These are phyloP conservation scores for Hybognathus amarus DNA, from an alignment of 2,797 vertebrate species.

Conservation along the genomic window DNA sequence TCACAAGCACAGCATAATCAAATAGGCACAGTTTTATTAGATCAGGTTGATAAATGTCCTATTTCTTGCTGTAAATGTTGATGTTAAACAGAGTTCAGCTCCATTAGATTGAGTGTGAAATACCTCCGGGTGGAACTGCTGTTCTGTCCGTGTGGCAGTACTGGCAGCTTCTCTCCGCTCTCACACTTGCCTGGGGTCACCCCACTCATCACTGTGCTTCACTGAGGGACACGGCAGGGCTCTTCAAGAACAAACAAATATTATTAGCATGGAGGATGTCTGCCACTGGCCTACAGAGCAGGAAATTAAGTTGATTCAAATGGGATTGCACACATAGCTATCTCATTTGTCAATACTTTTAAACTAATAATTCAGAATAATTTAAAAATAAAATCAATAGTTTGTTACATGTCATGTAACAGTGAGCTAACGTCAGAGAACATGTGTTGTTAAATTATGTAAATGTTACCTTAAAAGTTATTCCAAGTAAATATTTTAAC, in stretches of 20 bases:
- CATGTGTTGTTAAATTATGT: no score
- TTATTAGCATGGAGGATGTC: background rate
- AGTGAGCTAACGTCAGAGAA: no score
- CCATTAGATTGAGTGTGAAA: background rate
- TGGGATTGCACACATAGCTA: background rate
- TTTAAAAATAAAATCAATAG: no score
- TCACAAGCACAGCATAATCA: background rate
- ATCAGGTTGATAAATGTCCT: background rate
- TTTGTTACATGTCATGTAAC: no score
- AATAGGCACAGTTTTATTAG: background rate
- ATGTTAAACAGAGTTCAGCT: conserved; percentile 7
- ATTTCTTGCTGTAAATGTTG: background rate
- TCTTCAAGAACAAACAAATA: conserved; percentile 69
- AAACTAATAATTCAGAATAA: background rate
- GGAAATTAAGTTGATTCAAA: background rate
- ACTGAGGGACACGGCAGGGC: conserved; percentile 94
- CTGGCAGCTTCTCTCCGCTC: conserved; percentile 91
- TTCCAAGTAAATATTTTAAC: no score
- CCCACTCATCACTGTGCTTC: conserved; percentile 98
- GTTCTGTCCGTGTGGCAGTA: conserved; percentile 99
- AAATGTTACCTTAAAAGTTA: no score
- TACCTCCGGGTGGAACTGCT: conserved; percentile 99
- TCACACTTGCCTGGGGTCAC: conserved; percentile 99
- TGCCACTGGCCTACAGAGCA: background rate
- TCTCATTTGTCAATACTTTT: background rate